phyloP scores from a whole-genome alignment of 2,797 vertebrate genomes.

The Megalops cyprinoides region DNA sequence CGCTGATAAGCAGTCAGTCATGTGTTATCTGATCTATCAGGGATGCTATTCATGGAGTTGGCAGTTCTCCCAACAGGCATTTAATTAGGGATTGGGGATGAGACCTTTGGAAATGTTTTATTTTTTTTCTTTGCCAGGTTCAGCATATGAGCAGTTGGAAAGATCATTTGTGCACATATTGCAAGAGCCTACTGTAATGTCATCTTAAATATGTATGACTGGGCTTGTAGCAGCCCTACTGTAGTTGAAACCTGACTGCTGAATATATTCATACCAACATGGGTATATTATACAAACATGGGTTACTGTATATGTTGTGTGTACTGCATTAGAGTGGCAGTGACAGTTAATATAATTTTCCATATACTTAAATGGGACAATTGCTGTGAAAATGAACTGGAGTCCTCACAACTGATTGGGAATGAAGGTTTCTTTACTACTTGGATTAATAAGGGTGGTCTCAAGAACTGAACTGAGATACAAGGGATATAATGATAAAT shows the following conservation, averaged over 20 bases:
- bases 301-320: not conserved
- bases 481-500: no score
- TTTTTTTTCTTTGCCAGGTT: not conserved
- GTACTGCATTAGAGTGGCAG: no score
- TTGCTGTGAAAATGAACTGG: no score
- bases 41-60: not conserved
- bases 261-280: no score
- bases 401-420: no score
- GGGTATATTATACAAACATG: no score
- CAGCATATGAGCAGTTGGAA: not conserved
- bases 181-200: constrained; percentile 5
- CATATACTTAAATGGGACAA: no score
- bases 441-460: no score
- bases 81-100: constrained; percentile 9
- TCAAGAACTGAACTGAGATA: no score
- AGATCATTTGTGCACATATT: not conserved
- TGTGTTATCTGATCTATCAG: constrained; percentile 15
- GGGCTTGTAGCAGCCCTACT: not conserved
- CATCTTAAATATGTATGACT: constrained; percentile 9
- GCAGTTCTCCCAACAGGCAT: not conserved
- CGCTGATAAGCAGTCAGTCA: not conserved
- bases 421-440: no score
- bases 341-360: no score
- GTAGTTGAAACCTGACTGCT: not conserved
- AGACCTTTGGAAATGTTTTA: constrained; percentile 9